Evolutionary conservation across 2,888 invertebrate species (phyloP).

Genomic region (Epicampocera succincta): DNA sequence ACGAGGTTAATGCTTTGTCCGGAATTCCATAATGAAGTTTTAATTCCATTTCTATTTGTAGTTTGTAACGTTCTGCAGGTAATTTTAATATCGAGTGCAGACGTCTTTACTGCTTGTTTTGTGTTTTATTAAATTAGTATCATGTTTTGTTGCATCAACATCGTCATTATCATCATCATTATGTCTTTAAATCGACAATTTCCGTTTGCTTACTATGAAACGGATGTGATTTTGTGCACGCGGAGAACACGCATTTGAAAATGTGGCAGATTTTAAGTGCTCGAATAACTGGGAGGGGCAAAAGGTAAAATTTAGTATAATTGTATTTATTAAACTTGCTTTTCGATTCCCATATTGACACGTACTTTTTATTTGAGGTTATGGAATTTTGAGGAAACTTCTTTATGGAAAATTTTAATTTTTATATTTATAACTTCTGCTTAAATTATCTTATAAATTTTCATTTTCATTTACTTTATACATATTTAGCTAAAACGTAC

Average conservation of each 20-base stretch:
- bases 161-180: not conserved
- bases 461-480: too few species aligned
- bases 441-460: too few species aligned
- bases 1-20: conserved; percentile 39
- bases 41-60: conserved; percentile 20
- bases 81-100: not conserved
- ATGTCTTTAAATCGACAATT: conserved; percentile 55
- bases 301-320: not conserved
- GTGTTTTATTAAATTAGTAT: conserved; percentile 53
- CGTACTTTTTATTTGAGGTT: too few species aligned
- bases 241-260: conserved; percentile 21
- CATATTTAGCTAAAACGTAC: too few species aligned
- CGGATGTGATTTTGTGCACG: conserved; percentile 60
- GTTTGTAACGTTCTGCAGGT: not conserved
- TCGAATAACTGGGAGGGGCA: not conserved
- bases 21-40: conserved; percentile 44
- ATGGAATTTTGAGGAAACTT: too few species aligned
- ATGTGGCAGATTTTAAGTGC: not conserved
- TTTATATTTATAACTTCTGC: too few species aligned
- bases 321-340: not conserved
- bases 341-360: not conserved
- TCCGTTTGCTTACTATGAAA: conserved; percentile 56
- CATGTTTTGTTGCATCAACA: conserved; percentile 45
- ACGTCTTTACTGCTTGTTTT: conserved; percentile 1
- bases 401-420: too few species aligned